A percentile compares a stretch with the other conserved stretches of the same genome.
Evolutionary conservation across 2,113 vertebrate species (phyloP).

Genomic region (Cyanoramphus novaezelandiae): DNA sequence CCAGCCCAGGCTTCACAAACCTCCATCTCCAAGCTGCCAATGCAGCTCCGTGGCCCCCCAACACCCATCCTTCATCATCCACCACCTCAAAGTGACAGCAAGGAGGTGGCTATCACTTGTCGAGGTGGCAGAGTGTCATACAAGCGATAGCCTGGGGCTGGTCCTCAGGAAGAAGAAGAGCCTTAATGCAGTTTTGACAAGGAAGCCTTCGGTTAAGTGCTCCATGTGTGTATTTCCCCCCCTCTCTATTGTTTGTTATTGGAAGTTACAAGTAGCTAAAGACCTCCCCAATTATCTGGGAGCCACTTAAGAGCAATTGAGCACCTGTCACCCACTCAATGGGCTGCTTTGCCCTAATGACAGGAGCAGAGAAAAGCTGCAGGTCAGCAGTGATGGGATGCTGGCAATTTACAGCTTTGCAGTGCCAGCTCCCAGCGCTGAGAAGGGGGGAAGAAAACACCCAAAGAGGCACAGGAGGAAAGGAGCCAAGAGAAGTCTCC

Average conservation of each 20-base stretch:
- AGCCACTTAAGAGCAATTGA: slow-evolving; percentile 70
- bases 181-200: slow-evolving; percentile 14
- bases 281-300: slow-evolving; percentile 70
- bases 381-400: slow-evolving; percentile 2
- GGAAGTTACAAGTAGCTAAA: slow-evolving; percentile 72
- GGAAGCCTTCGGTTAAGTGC: neutral
- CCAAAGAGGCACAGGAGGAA: neutral
- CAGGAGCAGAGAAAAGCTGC: slow-evolving; percentile 50
- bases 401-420: slow-evolving; percentile 17
- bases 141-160: neutral
- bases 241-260: slow-evolving; percentile 60
- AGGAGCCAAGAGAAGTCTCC: neutral
- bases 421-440: neutral
- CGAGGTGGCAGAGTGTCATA: neutral
- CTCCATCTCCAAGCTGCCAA: neutral
- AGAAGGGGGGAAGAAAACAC: neutral
- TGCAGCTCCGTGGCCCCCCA: rapidly evolving
- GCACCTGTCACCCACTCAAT: slow-evolving; percentile 69
- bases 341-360: slow-evolving; percentile 55
- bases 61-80: neutral
- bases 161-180: neutral
- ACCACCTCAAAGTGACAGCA: neutral
- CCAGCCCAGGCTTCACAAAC: neutral
- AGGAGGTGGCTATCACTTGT: neutral
- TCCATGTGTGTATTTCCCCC: neutral